Conservation (phyloP, 2,113 vertebrate genomes). For the Suncus etruscus region DNA sequence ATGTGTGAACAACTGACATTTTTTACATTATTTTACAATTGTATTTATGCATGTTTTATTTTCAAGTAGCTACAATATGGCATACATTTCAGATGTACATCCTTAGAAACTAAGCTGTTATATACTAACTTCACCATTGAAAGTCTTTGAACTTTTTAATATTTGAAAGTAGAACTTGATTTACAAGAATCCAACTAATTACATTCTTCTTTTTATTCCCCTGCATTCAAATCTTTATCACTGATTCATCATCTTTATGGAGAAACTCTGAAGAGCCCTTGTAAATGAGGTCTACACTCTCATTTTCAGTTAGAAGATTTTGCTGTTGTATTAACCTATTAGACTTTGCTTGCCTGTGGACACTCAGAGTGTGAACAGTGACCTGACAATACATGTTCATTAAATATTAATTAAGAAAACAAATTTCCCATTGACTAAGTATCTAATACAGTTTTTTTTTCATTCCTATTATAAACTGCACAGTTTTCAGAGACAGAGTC, state of each 20-base stretch:
- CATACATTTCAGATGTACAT: too few species aligned
- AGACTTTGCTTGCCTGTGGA: not conserved
- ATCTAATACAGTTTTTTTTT: not conserved
- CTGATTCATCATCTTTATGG: not conserved
- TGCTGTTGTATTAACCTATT: not conserved
- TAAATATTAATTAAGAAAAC: constrained; percentile 16
- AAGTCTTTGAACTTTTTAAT: too few species aligned
- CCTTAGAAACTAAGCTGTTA: too few species aligned
- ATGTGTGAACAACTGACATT: not conserved
- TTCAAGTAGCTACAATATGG: too few species aligned
- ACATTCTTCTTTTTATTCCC: not conserved
- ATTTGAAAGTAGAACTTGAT: not conserved
- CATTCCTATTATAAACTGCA: not conserved
- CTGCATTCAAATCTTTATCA: too few species aligned
- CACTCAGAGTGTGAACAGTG: not conserved
- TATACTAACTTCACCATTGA: too few species aligned
- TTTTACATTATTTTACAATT: constrained; percentile 35
- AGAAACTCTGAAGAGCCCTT: not conserved
- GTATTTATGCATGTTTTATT: not conserved
- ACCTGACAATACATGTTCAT: not conserved
- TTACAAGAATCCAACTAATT: not conserved
- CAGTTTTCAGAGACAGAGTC: not conserved
- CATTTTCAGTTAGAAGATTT: not conserved
- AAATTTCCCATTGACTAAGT: not conserved
- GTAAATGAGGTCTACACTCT: not conserved